Percentiles rank a stretch among this genome's conserved stretches.
phyloP scores from a whole-genome alignment of 2,888 invertebrate genomes.

The Strigamia maritima region DNA sequence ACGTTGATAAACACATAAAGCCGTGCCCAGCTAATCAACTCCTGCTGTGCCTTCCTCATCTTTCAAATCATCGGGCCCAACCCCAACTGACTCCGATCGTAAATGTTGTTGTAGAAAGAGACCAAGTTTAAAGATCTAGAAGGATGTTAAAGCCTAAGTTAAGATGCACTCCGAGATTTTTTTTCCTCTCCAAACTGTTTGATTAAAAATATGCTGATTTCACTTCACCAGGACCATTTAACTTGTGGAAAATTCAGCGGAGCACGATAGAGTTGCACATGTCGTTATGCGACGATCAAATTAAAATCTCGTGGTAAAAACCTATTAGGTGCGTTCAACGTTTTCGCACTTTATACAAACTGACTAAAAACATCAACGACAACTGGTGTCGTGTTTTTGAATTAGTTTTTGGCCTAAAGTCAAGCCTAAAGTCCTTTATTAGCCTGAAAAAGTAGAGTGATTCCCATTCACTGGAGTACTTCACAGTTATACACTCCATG shows the following conservation, averaged over 20 bases:
- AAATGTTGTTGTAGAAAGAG: slow-evolving; percentile 1
- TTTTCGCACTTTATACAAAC: too few relatives aligned
- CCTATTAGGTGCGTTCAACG: too few relatives aligned
- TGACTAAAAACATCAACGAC: too few relatives aligned
- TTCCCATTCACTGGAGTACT: too few relatives aligned
- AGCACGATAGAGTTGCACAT: background rate
- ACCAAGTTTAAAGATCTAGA: background rate
- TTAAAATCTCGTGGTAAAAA: too few relatives aligned
- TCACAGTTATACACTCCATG: too few relatives aligned
- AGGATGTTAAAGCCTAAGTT: background rate
- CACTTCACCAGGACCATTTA: too few relatives aligned
- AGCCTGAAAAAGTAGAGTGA: too few relatives aligned
- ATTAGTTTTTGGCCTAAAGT: too few relatives aligned
- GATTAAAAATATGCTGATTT: background rate
- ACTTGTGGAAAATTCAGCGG: background rate
- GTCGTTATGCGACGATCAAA: too few relatives aligned
- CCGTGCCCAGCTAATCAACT: slow-evolving; percentile 24
- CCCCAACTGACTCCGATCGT: background rate
- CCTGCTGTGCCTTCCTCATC: slow-evolving; percentile 24
- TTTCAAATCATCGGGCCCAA: background rate
- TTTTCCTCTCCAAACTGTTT: background rate
- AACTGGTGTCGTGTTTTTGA: too few relatives aligned
- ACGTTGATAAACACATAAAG: slow-evolving; percentile 29
- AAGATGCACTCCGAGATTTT: background rate
- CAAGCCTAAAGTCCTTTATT: too few relatives aligned